phyloP scores from a whole-genome alignment of 1,140 invertebrate genomes.

The Anthonomus grandis region DNA sequence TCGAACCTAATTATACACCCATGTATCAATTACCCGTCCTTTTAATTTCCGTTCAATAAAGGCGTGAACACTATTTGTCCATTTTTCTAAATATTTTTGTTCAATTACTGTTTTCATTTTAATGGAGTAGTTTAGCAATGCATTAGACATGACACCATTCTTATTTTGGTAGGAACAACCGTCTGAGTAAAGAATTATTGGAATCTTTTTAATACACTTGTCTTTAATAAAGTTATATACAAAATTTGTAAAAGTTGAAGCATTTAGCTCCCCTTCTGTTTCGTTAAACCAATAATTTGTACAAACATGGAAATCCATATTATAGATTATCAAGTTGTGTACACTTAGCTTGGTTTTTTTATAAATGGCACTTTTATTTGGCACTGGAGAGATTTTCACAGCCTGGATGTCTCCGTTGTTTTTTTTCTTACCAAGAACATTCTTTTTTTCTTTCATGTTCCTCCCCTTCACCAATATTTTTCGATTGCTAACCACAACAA shows the following conservation, averaged over 20 bases:
- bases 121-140: constrained; percentile 36
- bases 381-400: constrained; percentile 43
- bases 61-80: constrained; percentile 47
- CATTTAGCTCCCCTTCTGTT: constrained; percentile 42
- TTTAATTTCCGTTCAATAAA: constrained; percentile 26
- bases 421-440: constrained; percentile 30
- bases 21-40: background rate
- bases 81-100: constrained; percentile 49
- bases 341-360: constrained; percentile 49
- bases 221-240: constrained; percentile 6
- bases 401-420: constrained; percentile 43
- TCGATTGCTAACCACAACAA: constrained; percentile 29
- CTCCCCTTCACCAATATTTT: constrained; percentile 26
- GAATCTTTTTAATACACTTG: constrained; percentile 5
- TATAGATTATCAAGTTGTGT: constrained; percentile 49
- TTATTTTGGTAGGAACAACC: constrained; percentile 39
- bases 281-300: constrained; percentile 23
- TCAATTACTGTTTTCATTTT: constrained; percentile 38
- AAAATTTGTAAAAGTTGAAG: constrained; percentile 44
- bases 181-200: constrained; percentile 2
- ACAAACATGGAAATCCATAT: no score
- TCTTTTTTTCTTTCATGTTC: constrained; percentile 32
- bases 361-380: constrained; percentile 47
- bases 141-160: constrained; percentile 43
- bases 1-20: background rate